A percentile compares a stretch with the other conserved stretches of the same genome.
Evolutionary conservation across 2,113 vertebrate genomes (phyloP).

Genomic region (Ceuthmochares aereus): DNA sequence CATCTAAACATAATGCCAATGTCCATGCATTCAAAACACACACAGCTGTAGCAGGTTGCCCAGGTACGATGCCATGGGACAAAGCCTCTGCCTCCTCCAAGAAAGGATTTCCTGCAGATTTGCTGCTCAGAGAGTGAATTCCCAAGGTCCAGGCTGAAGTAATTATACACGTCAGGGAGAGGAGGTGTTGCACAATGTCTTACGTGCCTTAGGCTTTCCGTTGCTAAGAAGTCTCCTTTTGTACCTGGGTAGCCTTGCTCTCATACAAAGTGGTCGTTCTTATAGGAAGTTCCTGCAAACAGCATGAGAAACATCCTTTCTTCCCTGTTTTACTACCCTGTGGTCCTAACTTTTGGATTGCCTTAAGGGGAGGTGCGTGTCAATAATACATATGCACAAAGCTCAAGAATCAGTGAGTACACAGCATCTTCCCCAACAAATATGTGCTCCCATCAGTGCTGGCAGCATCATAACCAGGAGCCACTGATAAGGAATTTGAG

Average conservation of each 20-base stretch:
- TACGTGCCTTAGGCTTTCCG: neutral
- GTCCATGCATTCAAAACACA: neutral
- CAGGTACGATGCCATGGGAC: accelerated
- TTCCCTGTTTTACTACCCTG: neutral
- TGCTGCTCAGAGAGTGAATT: neutral
- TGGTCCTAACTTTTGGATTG: neutral
- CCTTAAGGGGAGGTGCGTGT: no score
- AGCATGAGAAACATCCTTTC: neutral
- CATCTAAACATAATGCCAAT: neutral
- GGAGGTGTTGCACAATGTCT: neutral
- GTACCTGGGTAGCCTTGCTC: neutral
- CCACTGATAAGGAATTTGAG: neutral
- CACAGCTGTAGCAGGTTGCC: neutral
- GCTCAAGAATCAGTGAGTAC: neutral
- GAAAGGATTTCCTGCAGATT: neutral
- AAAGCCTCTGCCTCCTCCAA: neutral
- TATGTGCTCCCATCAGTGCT: accelerated
- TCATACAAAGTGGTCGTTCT: neutral
- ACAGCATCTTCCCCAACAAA: accelerated
- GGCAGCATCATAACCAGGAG: neutral
- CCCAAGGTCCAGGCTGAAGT: neutral
- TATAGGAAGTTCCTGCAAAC: neutral
- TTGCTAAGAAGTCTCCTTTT: neutral
- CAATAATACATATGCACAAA: neutral
- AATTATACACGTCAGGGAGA: neutral